Evolutionary conservation across 2,797 vertebrate genomes (phyloP).

Genomic region (Anas bahamensis): DNA sequence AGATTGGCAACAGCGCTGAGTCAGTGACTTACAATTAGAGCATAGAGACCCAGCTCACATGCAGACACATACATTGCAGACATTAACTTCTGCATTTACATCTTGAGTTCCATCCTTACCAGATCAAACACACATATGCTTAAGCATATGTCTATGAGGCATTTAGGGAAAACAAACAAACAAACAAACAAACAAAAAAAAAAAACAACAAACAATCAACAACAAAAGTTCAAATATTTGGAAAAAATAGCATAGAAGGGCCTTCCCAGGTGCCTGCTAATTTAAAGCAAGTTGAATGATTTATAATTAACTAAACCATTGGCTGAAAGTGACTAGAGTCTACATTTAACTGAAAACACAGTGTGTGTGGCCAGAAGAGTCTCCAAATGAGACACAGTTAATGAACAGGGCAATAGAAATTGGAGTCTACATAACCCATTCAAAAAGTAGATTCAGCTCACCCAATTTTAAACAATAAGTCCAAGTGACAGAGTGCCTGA

Average conservation of each 20-base stretch:
- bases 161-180: neutral
- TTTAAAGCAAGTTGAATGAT: neutral
- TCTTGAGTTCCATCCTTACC: neutral
- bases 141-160: neutral
- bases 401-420: neutral
- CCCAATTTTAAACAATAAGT: neutral
- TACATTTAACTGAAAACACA: neutral
- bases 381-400: neutral
- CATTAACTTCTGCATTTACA: neutral
- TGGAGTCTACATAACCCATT: neutral
- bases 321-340: neutral
- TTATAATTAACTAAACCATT: neutral
- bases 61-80: neutral
- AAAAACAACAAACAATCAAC: no score
- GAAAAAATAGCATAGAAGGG: neutral
- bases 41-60: neutral
- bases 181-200: no score
- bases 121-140: neutral
- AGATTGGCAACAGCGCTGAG: neutral
- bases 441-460: neutral
- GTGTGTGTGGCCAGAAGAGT: neutral
- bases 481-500: neutral
- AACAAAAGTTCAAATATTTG: neutral
- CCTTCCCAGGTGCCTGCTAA: neutral
- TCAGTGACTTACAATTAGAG: neutral